Conservation (phyloP, 2,113 vertebrate genomes). For the Naja naja region DNA sequence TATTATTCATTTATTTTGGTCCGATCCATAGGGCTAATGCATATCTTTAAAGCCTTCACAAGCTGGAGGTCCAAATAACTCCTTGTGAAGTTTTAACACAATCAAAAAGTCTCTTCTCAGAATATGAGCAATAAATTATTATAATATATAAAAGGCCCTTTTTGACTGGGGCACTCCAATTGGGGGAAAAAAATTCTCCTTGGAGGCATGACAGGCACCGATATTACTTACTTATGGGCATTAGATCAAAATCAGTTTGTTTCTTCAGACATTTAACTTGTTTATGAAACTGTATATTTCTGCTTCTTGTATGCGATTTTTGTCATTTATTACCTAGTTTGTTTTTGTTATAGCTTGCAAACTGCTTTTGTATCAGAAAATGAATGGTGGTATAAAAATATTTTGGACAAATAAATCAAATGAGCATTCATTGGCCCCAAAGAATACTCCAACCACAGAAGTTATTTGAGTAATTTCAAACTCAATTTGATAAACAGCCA, state of each 20-base stretch:
- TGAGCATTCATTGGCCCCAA: conserved; percentile 31
- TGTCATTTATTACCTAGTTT: background rate
- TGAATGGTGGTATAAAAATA: background rate
- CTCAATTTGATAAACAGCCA: conserved; percentile 58
- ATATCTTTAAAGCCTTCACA: background rate
- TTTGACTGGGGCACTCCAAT: background rate
- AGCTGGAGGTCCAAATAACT: background rate
- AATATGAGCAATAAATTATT: background rate
- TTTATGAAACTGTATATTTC: background rate
- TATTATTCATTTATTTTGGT: background rate
- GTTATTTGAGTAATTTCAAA: conserved; percentile 59
- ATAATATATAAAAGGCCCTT: background rate
- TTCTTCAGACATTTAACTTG: background rate
- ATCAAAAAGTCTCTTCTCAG: background rate
- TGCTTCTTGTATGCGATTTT: background rate
- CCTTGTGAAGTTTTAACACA: background rate
- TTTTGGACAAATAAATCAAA: background rate
- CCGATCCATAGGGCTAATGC: background rate
- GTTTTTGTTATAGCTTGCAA: background rate
- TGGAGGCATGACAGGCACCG: background rate
- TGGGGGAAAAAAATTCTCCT: background rate
- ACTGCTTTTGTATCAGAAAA: background rate
- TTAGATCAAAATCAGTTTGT: background rate
- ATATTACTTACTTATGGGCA: background rate
- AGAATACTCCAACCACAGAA: conserved; percentile 38